Evolutionary conservation across 2,888 invertebrate genomes (phyloP), one percentile per base, ranked within the genome.

Genomic region (Leucania comma): DNA sequence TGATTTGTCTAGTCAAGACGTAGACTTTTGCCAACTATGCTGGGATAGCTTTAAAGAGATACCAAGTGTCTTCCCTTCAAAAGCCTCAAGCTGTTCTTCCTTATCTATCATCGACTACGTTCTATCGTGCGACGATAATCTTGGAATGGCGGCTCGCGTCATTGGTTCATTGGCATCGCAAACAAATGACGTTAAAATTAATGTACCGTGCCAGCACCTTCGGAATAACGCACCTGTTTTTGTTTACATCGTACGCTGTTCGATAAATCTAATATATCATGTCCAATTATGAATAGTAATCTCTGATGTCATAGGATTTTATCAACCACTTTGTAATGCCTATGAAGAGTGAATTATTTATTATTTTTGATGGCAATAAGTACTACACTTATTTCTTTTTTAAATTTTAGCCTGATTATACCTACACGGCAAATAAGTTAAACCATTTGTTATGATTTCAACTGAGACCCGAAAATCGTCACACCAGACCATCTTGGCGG

Each of bases 121-220:
- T 20, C 48, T 75, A 78, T 75, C 63, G 35, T 67, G 61, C 42
- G 66, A 71, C 58, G 29, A 58, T 51, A 57, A 75, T 57, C 50
- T 57, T 58, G 58, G 57, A 26, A 42, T 50, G 66, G 20, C 26
- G 12, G 32, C 20, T 51, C 53, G 24, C 72, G 72, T 71, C 72
- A 72, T 58, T 70, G 65, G 69, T 66, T 72, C 67, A 68, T 53
- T 73, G 71, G 72, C 68, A 67, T 59, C 50, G n/a, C 29, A 56
- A 64, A 54, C 53, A 10, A 3, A 63, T 80, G 73, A 76, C 77
- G 77, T 50, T n/a, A 9, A 38, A 24, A 51, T 3, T 14, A 24
- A 48, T 42, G 17, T 29, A 46, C 46, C 26, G 78, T 78, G 81
- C 81, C 82, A 81, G 71, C 62, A 26, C 53, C 78, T 68, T 68